Percentiles rank a stretch among this genome's conserved stretches.
phyloP scores from a whole-genome alignment of 2,113 vertebrate species.

The Macrotus californicus region DNA sequence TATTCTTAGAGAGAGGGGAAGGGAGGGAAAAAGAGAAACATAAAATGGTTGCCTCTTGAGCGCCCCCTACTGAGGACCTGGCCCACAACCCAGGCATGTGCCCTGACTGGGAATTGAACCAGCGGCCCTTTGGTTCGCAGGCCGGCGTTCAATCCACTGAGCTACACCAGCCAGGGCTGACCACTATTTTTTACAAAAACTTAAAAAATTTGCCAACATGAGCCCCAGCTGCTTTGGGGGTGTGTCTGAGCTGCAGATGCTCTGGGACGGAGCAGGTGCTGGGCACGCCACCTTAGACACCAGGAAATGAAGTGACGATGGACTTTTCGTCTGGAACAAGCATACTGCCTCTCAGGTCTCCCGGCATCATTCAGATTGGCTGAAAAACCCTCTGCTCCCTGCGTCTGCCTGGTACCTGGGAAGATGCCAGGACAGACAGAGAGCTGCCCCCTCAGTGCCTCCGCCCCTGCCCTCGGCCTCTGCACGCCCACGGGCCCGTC shows the following conservation, averaged over 20 bases:
- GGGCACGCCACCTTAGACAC: not conserved
- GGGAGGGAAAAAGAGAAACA: too few species aligned
- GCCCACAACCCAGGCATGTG: too few species aligned
- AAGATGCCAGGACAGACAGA: fast-evolving
- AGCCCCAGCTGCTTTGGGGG: not conserved
- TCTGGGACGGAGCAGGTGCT: fast-evolving
- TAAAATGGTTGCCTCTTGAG: too few species aligned
- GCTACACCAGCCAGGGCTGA: too few species aligned
- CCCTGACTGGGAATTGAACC: too few species aligned
- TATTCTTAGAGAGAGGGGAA: too few species aligned
- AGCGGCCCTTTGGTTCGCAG: too few species aligned
- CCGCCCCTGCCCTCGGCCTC: not conserved
- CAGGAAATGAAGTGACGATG: too few species aligned
- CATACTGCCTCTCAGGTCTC: fast-evolving
- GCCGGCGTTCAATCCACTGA: too few species aligned
- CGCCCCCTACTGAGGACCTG: too few species aligned
- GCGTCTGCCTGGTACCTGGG: fast-evolving
- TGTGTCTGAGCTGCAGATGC: too few species aligned
- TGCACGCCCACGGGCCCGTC: not conserved
- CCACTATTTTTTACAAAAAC: not conserved
- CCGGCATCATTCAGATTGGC: not conserved
- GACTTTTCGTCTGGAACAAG: not conserved
- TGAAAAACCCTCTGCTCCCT: fast-evolving
- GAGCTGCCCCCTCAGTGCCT: fast-evolving
- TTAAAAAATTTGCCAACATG: not conserved